Conservation (phyloP, 1,140 invertebrate species). For the Grapholita molesta region DNA sequence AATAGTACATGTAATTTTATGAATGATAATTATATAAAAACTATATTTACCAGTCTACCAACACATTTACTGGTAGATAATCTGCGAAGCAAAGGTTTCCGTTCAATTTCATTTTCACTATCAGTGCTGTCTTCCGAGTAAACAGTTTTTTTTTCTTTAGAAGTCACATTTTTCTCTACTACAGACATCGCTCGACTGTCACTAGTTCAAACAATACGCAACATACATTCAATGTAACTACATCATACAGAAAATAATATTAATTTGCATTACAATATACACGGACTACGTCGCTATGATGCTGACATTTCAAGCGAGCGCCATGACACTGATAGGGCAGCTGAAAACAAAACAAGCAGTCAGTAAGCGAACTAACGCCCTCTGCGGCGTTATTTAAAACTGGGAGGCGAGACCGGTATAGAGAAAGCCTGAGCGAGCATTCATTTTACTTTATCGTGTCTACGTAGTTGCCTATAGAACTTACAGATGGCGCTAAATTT, state of each 20-base stretch:
- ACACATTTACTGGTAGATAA: constrained; percentile 72
- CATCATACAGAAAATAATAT: constrained; percentile 68
- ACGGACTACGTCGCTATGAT: constrained; percentile 49
- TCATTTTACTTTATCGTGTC: not conserved
- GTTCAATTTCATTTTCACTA: constrained; percentile 69
- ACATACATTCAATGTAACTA: constrained; percentile 59
- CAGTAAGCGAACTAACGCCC: constrained; percentile 28
- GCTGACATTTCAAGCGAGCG: constrained; percentile 67
- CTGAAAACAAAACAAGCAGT: constrained; percentile 69
- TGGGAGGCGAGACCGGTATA: constrained; percentile 25
- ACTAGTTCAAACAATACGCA: constrained; percentile 46
- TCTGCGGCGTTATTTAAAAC: constrained; percentile 25
- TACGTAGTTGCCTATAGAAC: not conserved
- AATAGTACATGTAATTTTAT: constrained; percentile 23
- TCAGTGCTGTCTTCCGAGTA: constrained; percentile 65
- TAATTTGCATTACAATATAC: constrained; percentile 63
- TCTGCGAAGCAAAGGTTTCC: constrained; percentile 55
- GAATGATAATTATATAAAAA: constrained; percentile 14
- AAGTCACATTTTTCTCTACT: constrained; percentile 39
- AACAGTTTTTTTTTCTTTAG: constrained; percentile 45
- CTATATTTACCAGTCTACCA: constrained; percentile 61
- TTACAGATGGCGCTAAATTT: not conserved
- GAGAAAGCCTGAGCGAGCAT: not conserved
- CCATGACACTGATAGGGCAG: constrained; percentile 60
- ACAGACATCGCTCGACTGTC: constrained; percentile 65